These are phyloP conservation scores for Pungitius pungitius DNA, from an alignment of 2,113 vertebrate species.

Conservation along the genomic window DNA sequence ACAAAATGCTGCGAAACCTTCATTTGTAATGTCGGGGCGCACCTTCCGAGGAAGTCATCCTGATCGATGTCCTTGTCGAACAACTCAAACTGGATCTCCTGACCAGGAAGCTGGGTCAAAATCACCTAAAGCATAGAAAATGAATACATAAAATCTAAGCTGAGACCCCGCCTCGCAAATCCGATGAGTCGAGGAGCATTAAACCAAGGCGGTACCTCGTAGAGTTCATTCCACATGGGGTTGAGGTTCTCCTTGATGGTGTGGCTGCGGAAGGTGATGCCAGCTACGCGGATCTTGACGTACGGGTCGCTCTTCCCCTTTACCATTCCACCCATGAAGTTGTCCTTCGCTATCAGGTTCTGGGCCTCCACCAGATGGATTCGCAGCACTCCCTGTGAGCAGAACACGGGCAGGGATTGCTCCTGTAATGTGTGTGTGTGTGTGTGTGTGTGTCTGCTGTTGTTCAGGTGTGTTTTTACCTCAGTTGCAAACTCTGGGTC, in stretches of 20 bases:
- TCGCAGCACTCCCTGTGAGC: constrained; percentile 85
- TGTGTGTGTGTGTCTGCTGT: not conserved
- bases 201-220: constrained; percentile 80
- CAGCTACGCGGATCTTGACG: constrained; percentile 86
- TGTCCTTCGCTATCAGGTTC: constrained; percentile 91
- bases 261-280: constrained; percentile 84
- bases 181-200: not conserved
- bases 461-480: constrained; percentile 65
- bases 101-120: constrained; percentile 87
- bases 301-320: constrained; percentile 95
- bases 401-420: not conserved
- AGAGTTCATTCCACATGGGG: constrained; percentile 91
- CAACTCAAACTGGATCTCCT: constrained; percentile 89
- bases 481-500: constrained; percentile 84
- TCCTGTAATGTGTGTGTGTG: not conserved
- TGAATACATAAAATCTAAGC: not conserved
- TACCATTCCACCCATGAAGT: constrained; percentile 89
- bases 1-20: not conserved
- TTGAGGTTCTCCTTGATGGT: constrained; percentile 91
- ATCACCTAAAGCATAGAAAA: constrained; percentile 78
- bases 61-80: constrained; percentile 93
- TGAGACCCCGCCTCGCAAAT: not conserved
- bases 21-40: not conserved
- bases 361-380: constrained; percentile 89
- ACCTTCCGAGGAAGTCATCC: constrained; percentile 93